Evolutionary conservation across 2,797 vertebrate genomes (phyloP).

Genomic region (Acrossocheilus wenchowensis): DNA sequence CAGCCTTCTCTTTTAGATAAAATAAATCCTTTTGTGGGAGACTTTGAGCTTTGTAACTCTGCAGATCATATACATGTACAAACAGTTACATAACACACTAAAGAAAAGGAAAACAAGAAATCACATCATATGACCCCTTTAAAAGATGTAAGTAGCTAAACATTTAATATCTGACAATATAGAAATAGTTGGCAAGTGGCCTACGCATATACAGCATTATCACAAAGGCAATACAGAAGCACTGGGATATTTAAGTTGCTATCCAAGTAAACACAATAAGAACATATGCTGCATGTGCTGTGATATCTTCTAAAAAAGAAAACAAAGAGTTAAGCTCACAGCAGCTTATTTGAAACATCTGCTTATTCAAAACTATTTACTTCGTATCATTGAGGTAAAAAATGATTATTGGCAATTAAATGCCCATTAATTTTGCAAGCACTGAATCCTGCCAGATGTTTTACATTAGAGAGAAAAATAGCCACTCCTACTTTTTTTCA

Average conservation of each 20-base stretch:
- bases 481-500: conserved; percentile 79
- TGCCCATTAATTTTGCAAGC: conserved; percentile 98
- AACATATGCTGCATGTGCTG: neutral
- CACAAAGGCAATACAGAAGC: neutral
- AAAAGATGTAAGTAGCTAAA: neutral
- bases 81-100: no score
- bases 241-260: neutral
- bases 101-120: no score
- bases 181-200: neutral
- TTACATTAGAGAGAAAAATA: conserved; percentile 91
- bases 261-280: neutral
- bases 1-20: no score
- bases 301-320: neutral
- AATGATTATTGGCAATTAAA: conserved; percentile 99
- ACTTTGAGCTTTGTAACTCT: no score
- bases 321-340: conserved; percentile 74
- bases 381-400: conserved; percentile 92
- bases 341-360: conserved; percentile 91
- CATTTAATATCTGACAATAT: neutral
- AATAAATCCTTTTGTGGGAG: no score
- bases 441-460: conserved; percentile 96
- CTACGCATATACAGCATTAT: neutral
- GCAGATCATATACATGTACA: no score
- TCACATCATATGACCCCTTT: no score
- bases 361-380: conserved; percentile 91